Percentiles rank a stretch among this genome's conserved stretches.
These are phyloP conservation scores for Enchytraeus crypticus DNA, from an alignment of 2,888 invertebrate genomes.

Conservation along the genomic window DNA sequence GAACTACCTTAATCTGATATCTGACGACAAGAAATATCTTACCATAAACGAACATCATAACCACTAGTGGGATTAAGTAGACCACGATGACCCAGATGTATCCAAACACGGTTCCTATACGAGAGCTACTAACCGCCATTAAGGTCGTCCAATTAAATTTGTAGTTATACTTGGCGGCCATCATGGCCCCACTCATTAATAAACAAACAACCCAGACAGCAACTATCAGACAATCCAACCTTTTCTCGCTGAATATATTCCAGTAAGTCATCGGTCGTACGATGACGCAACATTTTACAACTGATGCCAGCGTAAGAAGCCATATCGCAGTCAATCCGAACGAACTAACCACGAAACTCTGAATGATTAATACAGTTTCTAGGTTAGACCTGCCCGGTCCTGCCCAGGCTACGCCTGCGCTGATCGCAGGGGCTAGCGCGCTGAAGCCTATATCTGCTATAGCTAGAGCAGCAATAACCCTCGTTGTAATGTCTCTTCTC, in stretches of 20 bases:
- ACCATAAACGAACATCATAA: not conserved
- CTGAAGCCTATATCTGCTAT: not conserved
- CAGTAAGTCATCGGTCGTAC: not conserved
- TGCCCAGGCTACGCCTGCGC: not conserved
- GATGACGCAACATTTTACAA: conserved; percentile 5
- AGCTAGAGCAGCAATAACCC: not conserved
- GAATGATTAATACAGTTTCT: not conserved
- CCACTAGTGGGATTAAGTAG: not conserved
- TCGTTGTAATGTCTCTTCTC: not conserved
- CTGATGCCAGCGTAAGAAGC: conserved; percentile 2
- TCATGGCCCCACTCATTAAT: not conserved
- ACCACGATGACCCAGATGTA: not conserved
- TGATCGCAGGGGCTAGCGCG: conserved; percentile 2
- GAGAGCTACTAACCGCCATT: not conserved
- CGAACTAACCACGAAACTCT: not conserved
- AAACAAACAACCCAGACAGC: conserved; percentile 1
- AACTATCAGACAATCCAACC: not conserved
- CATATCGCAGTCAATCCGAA: not conserved
- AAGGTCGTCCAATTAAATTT: not conserved
- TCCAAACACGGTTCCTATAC: not conserved
- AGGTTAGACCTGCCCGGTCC: not conserved
- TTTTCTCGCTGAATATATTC: not conserved
- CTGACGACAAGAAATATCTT: conserved; percentile 4
- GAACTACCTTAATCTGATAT: not conserved
- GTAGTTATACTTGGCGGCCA: not conserved